A percentile compares a stretch with the other conserved stretches of the same genome.
phyloP scores from a whole-genome alignment of 2,113 vertebrate species.

The Gasterosteus nipponicus region DNA sequence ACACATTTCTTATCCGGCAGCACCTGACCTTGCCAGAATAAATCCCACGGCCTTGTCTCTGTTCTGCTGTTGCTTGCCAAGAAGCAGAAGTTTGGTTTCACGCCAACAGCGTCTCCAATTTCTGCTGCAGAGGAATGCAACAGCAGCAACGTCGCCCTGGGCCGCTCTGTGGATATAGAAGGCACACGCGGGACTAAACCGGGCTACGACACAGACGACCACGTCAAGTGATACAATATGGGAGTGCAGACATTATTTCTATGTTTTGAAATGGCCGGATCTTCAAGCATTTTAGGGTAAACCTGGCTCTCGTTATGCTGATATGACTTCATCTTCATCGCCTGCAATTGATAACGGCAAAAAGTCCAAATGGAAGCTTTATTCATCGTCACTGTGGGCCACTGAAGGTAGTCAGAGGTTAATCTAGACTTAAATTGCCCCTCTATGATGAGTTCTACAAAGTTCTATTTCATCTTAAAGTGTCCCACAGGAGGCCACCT shows the following conservation, averaged over 20 bases:
- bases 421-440: not conserved
- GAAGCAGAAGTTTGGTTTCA: constrained; percentile 45
- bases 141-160: not conserved
- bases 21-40: constrained; percentile 20
- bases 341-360: not conserved
- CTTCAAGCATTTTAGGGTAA: not conserved
- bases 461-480: not conserved
- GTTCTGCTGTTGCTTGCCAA: constrained; percentile 28
- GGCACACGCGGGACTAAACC: not conserved
- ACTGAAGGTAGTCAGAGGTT: not conserved
- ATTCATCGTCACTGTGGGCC: not conserved
- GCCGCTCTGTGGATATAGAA: not conserved
- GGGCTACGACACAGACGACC: not conserved
- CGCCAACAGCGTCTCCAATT: constrained; percentile 39
- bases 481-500: not conserved
- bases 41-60: constrained; percentile 28
- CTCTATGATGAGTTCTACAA: not conserved
- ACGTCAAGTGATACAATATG: not conserved
- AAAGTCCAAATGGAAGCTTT: not conserved
- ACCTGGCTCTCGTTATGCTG: not conserved
- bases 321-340: not conserved
- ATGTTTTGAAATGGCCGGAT: not conserved
- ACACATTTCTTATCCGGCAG: constrained; percentile 17
- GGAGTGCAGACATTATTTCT: not conserved
- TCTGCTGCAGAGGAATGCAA: constrained; percentile 53